Evolutionary conservation across 2,888 invertebrate species (phyloP), one percentile per base, ranked within the genome.

Genomic region (Alsophila aescularia): DNA sequence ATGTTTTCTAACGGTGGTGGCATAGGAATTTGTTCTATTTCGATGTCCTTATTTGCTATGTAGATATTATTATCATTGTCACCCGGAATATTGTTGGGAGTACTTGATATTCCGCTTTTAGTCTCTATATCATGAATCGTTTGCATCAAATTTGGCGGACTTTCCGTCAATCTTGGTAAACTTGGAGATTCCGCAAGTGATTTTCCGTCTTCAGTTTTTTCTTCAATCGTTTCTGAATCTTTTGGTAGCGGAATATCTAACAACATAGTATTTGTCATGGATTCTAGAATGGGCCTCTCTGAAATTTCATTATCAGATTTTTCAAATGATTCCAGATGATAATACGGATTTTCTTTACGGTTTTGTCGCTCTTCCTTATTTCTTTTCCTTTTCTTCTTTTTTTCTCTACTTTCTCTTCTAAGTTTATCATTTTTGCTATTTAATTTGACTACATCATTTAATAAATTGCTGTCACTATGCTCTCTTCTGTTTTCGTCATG

Each of bases 311-410:
- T 67, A 32, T 80, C 79, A 18, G 81, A 53, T 73, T 79, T 87
- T 29, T 80, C 79, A 18, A 65, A 49, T 69, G 93, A 93, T 42
- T 93, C 93, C 62, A 93, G 93, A 62, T 93, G 93, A 60, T 93
- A 93, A 74, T 94, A 48, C 9, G 58, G 94, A 74, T 95, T 94
- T 59, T 94, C 93, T 73, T 93, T 93, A 31, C 95, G 93, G 71
- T 93, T 94, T 63, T 94, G 94, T 62, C 94, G 93, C 58, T 96
- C 96, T 70, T 96, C 96, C 77, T 95, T 96, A 48, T 94, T 96
- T 75, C 95, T 96, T 80, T 96, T 97, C 69, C 96, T 94, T 80
- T 96, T 97, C 85, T 97, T 97, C 83, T 96, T 96, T 83, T 95
- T 96, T 67, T 96, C 96, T 75, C 95, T 95, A 45, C 90, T 90